Percentiles rank a stretch among this genome's conserved stretches.
These are phyloP conservation scores for Arctia plantaginis DNA, from an alignment of 2,888 invertebrate genomes.

Conservation along the genomic window DNA sequence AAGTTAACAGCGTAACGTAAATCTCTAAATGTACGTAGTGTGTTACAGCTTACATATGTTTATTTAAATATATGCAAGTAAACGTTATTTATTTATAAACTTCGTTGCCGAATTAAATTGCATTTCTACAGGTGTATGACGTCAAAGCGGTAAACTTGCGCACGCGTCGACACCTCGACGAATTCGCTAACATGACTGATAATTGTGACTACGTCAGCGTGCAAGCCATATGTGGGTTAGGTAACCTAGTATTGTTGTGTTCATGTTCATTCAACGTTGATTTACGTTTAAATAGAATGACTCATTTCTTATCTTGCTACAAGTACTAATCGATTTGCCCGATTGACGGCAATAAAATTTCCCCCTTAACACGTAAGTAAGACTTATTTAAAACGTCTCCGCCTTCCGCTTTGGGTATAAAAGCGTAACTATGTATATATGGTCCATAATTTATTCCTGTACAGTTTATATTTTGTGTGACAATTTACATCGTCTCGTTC, in stretches of 20 bases:
- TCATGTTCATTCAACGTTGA: neutral
- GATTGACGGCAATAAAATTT: too few species aligned
- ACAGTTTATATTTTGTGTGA: neutral
- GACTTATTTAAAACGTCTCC: too few species aligned
- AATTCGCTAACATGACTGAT: conserved; percentile 11
- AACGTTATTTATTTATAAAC: conserved; percentile 1
- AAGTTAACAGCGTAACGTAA: neutral
- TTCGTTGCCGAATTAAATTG: neutral
- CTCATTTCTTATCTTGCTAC: neutral
- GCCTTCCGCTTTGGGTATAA: neutral
- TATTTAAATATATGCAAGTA: conserved; percentile 9
- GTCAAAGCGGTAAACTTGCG: conserved; percentile 23
- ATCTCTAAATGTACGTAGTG: neutral
- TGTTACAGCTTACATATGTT: neutral
- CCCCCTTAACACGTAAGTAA: too few species aligned
- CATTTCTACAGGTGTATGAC: conserved; percentile 21
- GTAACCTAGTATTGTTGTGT: conserved; percentile 18
- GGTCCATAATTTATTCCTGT: too few species aligned
- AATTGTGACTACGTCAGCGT: conserved; percentile 17
- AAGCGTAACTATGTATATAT: neutral
- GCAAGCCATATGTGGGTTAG: conserved; percentile 11
- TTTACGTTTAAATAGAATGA: neutral
- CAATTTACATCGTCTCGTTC: neutral
- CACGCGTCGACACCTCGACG: conserved; percentile 12
- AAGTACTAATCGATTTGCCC: too few species aligned